Evolutionary conservation across 2,113 vertebrate genomes (phyloP).

Genomic region (Anarhynchus alexandrinus): DNA sequence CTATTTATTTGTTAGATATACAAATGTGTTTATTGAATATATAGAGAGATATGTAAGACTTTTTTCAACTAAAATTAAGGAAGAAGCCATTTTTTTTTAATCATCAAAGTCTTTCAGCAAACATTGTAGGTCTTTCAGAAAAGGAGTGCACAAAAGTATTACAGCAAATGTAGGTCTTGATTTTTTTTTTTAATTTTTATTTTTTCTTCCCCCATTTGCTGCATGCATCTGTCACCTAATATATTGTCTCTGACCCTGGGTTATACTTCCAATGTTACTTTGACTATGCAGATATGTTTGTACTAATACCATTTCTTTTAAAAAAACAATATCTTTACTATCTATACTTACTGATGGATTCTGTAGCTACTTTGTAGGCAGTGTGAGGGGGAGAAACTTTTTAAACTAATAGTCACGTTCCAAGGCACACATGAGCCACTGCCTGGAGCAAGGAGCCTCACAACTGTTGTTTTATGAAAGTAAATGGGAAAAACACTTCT

Average conservation of each 20-base stretch:
- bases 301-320: not conserved
- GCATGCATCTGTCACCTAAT: not conserved
- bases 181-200: not conserved
- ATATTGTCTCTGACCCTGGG: not conserved
- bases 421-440: not conserved
- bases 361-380: not conserved
- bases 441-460: not conserved
- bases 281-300: not conserved
- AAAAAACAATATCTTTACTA: not conserved
- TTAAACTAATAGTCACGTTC: not conserved
- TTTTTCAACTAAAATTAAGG: not conserved
- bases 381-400: not conserved
- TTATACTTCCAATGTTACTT: not conserved
- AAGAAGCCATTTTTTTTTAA: not conserved
- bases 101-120: not conserved
- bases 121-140: not conserved
- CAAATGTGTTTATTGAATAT: not conserved
- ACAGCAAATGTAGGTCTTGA: not conserved
- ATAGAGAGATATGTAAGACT: not conserved
- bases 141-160: not conserved
- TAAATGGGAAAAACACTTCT: not conserved
- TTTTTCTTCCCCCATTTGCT: not conserved
- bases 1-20: not conserved
- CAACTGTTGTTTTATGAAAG: not conserved
- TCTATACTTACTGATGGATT: not conserved